Base-by-base conservation (phyloP, 1,140 invertebrate species). In the Phymastichus coffea region DNA sequence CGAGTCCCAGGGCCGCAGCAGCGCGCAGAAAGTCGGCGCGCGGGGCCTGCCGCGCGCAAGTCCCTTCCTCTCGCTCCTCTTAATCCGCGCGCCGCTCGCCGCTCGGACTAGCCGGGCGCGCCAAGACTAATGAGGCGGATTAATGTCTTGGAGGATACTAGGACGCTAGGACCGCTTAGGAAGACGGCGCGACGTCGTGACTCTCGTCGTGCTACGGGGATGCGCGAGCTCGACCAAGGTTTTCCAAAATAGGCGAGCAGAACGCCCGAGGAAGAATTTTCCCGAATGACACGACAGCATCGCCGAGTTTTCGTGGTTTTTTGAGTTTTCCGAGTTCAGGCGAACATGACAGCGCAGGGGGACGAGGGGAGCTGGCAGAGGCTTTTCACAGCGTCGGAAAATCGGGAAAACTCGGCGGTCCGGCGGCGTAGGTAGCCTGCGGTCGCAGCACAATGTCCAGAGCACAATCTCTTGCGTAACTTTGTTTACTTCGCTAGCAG, bases 121-220 rank as follows among this genome's bases (percentile, higher is more conserved):
- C 15, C 1, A 2, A 28, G 23, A 26, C 56, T 65, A 66, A 66
- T 66, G 61, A 61, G 44, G 57, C 51, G 55, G 62, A 64, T 64
- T 64, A 64, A 54, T 59, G 59, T 64, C 63, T 64, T 54, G 37
- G 49, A 10, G 9, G 10, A 63, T 66, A 66, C 57, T 62, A 66
- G 65, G 65, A 49, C 33, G 35, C 26, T 35, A 59, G 57, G 38
- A 59, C 12, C 26, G 2, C 15, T n/a, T n/a, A n/a, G n/a, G n/a
- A n/a, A n/a, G n/a, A n/a, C n/a, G n/a, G n/a, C n/a, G n/a, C n/a
- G n/a, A n/a, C n/a, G n/a, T n/a, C n/a, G n/a, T n/a, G n/a, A n/a
- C n/a, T n/a, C n/a, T n/a, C n/a, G n/a, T n/a, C n/a, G n/a, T n/a
- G n/a, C n/a, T n/a, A n/a, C n/a, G n/a, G n/a, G n/a, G n/a, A n/a